Percentiles rank a stretch among this genome's conserved stretches.
Conservation (phyloP, 2,113 vertebrate genomes). For the Caracal caracal region DNA sequence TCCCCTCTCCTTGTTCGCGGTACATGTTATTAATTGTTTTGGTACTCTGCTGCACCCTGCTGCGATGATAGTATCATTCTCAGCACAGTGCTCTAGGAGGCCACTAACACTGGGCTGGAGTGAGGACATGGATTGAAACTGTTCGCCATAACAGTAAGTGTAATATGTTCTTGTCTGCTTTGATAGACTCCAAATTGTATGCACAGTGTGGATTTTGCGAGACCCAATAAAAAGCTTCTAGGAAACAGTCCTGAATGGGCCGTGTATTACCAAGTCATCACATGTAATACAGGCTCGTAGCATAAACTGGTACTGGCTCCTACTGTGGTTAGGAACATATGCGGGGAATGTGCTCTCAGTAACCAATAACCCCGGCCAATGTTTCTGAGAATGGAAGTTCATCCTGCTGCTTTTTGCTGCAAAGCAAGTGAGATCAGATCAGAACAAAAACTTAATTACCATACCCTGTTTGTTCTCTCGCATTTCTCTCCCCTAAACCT, state of each 20-base stretch:
- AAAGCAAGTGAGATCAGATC: conserved; percentile 13
- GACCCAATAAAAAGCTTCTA: conserved; percentile 51
- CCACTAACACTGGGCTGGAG: not conserved
- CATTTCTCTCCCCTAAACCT: not conserved
- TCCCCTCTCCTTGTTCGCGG: not conserved
- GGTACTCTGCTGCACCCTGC: not conserved
- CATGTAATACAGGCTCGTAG: not conserved
- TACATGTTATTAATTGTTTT: not conserved
- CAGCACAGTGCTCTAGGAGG: not conserved
- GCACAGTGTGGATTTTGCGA: conserved; percentile 56
- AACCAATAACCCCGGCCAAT: not conserved
- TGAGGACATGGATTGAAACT: conserved; percentile 4
- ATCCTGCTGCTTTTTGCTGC: conserved; percentile 8
- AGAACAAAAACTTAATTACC: conserved; percentile 9
- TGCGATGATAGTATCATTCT: not conserved
- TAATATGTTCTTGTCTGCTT: conserved; percentile 41
- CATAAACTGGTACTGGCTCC: not conserved
- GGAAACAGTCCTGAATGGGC: conserved; percentile 23
- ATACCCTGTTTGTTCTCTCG: not conserved
- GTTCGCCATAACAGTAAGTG: not conserved
- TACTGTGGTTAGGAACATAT: not conserved
- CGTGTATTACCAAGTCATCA: conserved; percentile 19
- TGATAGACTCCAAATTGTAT: conserved; percentile 37
- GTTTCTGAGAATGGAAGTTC: not conserved
- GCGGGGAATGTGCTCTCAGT: not conserved